A percentile compares a stretch with the other conserved stretches of the same genome.
phyloP scores from a whole-genome alignment of 2,888 invertebrate species.

The Pocota personata region DNA sequence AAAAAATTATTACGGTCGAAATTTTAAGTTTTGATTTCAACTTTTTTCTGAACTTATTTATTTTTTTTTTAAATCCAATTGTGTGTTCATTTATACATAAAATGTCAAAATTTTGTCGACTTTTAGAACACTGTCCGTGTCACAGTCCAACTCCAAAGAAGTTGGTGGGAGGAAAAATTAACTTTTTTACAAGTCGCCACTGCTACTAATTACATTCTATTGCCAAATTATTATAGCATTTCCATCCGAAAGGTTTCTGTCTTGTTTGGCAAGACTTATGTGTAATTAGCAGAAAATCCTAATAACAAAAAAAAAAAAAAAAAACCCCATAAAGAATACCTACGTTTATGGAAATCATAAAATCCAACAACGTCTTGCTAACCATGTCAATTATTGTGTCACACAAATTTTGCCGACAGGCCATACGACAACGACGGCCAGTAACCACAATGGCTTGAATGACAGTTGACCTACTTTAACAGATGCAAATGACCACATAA shows the following conservation, averaged over 20 bases:
- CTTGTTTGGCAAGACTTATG: not conserved
- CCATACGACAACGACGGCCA: slow-evolving; percentile 12
- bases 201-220: no score
- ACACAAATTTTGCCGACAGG: slow-evolving; percentile 37
- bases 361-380: slow-evolving; percentile 30
- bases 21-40: no score
- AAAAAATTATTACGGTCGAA: no score
- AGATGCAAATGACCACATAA: slow-evolving; percentile 72
- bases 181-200: no score
- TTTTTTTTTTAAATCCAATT: no score
- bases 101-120: no score
- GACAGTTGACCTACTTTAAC: slow-evolving; percentile 71
- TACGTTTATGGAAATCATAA: not conserved
- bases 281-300: not conserved
- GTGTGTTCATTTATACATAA: no score
- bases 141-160: no score
- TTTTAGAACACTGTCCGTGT: no score
- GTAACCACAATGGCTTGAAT: slow-evolving; percentile 51
- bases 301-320: not conserved
- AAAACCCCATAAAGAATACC: not conserved
- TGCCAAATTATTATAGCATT: not conserved
- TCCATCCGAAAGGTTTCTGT: not conserved
- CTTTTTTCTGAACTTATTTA: no score
- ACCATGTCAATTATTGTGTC: slow-evolving; percentile 54
- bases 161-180: no score